Conservation (phyloP, 2,888 invertebrate species). For the Aphodius granarius region DNA sequence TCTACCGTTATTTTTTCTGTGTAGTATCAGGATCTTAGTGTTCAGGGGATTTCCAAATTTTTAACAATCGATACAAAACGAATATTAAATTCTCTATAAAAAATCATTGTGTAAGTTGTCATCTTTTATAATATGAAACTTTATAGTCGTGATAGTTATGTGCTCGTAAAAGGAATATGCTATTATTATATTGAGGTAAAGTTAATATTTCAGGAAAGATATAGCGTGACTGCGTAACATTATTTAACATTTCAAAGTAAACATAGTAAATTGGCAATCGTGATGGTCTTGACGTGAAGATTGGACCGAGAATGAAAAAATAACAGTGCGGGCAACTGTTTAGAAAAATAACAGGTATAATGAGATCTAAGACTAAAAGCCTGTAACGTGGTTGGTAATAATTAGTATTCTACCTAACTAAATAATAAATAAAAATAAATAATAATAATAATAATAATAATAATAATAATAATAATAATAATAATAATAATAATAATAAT, state of each 20-base stretch:
- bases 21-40: background rate
- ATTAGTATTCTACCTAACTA: background rate
- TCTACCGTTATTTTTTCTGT: background rate
- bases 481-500: too few species aligned
- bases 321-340: background rate
- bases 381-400: background rate
- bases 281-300: background rate
- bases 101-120: too few species aligned
- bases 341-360: background rate
- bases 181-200: too few species aligned
- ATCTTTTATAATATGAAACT: too few species aligned
- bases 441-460: background rate
- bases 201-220: too few species aligned
- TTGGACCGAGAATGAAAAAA: background rate
- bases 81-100: too few species aligned
- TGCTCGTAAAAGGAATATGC: too few species aligned
- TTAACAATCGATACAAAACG: background rate
- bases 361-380: background rate
- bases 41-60: background rate
- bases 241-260: background rate
- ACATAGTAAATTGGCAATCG: background rate
- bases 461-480: too few species aligned
- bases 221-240: background rate
- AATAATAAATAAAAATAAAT: too few species aligned
- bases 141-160: too few species aligned